Evolutionary conservation across 2,797 vertebrate genomes (phyloP), one percentile per base, ranked within the genome.

Genomic region (Coregonus suidteri): DNA sequence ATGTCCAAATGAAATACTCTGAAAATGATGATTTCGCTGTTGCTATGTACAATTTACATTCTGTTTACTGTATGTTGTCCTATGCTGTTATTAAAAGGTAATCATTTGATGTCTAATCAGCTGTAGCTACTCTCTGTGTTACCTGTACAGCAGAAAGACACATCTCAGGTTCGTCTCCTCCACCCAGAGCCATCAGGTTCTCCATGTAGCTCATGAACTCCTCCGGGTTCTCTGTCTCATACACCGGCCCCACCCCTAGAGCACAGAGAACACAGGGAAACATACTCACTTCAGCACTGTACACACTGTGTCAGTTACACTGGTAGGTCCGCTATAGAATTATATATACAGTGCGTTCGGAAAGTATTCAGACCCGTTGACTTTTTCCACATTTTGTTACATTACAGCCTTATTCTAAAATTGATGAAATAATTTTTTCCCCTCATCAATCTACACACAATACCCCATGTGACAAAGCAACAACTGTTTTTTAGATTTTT

Each of bases 81-180:
- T 11, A 31, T 53, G 52, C 15, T 54, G 25, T 25, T 52, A 52
- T 13, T 30, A 13, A n/a, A 6, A 51, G 1, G 13, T 25, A 64
- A 64, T 64, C 4, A 3, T 64, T 25, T 20, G 7, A 64, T 64
- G 59, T 64, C 59, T 30, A 47, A 47, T 11, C 41, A 47, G 9
- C 41, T 47, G 41, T 47, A 11, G 41, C 41, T 47, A 47, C 16
- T n/a, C 56, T 35, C 31, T 30, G 11, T 52, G 72, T 65, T 83
- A 97, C 96, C 93, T 94, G 94, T 72, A 97, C 74, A 1, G 95
- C 96, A 35, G 96, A 95, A 35, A 97, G 88, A 85, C 96, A 96
- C 96, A 97, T 97, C 89, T 97, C 96, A 0, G 97, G 96, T 85
- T 97, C 96, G 11, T 97, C 96, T 66, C 96, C 95, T 79, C 96